Conservation (phyloP, 2,113 vertebrate species). For the Cyprinodon variegatus region DNA sequence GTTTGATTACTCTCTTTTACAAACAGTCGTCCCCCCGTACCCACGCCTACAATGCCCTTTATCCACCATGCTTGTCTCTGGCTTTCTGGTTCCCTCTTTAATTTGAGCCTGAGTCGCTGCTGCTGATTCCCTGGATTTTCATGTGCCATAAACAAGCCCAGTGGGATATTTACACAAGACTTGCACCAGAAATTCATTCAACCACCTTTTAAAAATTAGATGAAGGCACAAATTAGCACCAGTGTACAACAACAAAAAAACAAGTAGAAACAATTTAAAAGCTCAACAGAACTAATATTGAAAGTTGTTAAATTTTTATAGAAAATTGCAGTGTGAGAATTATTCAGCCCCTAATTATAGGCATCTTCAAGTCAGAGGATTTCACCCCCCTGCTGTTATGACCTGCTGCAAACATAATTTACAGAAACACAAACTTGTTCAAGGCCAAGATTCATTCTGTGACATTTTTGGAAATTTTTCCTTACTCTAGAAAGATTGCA, state of each 20-base stretch:
- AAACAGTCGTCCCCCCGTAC: constrained; percentile 56
- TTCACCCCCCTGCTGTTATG: too few species aligned
- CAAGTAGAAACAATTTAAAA: not conserved
- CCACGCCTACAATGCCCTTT: constrained; percentile 51
- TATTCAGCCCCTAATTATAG: too few species aligned
- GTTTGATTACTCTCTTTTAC: constrained; percentile 65
- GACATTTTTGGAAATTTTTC: too few species aligned
- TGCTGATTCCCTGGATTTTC: constrained; percentile 76
- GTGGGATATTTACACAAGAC: constrained; percentile 91
- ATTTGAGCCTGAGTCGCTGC: constrained; percentile 87
- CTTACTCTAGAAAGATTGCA: not conserved
- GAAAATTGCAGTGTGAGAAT: too few species aligned
- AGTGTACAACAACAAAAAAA: not conserved
- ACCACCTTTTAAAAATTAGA: not conserved
- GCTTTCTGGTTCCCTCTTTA: constrained; percentile 83
- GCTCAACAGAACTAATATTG: not conserved
- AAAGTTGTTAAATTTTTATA: too few species aligned
- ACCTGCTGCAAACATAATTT: too few species aligned
- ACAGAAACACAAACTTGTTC: too few species aligned
- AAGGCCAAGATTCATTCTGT: too few species aligned
- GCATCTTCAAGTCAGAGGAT: too few species aligned
- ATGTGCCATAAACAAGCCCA: constrained; percentile 93
- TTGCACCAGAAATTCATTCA: too few species aligned
- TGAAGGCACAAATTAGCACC: not conserved
- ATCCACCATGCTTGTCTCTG: constrained; percentile 17